Base-by-base conservation (phyloP, 2,888 invertebrate genomes). In the Serripes groenlandicus region DNA sequence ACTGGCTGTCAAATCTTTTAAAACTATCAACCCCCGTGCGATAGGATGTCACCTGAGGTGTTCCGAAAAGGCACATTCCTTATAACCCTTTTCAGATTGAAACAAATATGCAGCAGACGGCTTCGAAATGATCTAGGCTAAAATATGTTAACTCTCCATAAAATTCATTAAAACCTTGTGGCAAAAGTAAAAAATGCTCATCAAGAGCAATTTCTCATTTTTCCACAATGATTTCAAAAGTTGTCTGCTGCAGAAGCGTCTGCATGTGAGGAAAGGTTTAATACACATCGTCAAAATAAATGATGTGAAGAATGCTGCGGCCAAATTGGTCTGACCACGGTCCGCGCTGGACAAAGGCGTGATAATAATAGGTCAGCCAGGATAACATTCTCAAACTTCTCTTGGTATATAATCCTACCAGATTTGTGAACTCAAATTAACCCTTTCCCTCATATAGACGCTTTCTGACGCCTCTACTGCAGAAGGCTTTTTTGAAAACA, bases 1-100 rank as follows among this genome's bases (percentile, higher is more conserved):
- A 26, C 66, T 26, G 42, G 37, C 42, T 66, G 66, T 66, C 66
- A 66, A 66, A 66, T 42, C 42, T 66, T 35, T 66, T 66, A 35
- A 62, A 42, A 42, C 34, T 66, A 26, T 42, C 42, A 42, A 32
- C 42, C 35, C 21, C 62, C 26, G 42, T 18, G 21, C 66, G 37
- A 26, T 42, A 23, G 49, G 28, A 37, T 42, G 66, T 66, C 66
- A 66, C 66, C 66, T 28, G 37, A 42, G 37, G 66, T 66, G 66
- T 66, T 28, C 42, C 0, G 26, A 26, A n/a, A n/a, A 26, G 66
- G 37, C 42, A 66, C 37, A 66, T 66, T 42, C 66, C 42, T n/a
- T 23, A 26, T 23, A 56, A 49, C 49, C 21, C 7, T 49, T 49
- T 49, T 1, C 49, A 15, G 21, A 5, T 2, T 21, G 49, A 49